Evolutionary conservation across 2,888 invertebrate genomes (phyloP).

Genomic region (Trypoxylon attenuatum): DNA sequence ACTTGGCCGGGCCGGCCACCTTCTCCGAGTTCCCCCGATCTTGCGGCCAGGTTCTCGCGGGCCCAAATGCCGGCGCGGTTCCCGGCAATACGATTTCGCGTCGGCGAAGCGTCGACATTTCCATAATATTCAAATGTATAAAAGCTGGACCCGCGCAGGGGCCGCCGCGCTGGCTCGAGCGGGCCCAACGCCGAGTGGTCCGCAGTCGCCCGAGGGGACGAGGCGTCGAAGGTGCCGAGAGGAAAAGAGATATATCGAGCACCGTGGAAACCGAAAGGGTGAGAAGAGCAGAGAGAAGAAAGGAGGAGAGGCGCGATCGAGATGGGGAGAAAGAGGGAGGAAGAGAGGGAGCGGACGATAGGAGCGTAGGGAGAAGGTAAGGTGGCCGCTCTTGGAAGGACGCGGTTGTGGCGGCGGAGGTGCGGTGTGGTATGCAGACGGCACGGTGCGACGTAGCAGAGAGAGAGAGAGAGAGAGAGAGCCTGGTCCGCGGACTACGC

Average conservation of each 20-base stretch:
- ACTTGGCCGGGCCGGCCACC: constrained; percentile 1
- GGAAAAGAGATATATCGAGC: background rate
- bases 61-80: constrained; percentile 5
- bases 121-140: constrained; percentile 73
- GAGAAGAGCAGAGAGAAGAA: background rate
- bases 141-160: constrained; percentile 47
- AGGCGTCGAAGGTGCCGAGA: constrained; percentile 4
- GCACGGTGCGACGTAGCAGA: constrained; percentile 15
- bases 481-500: background rate
- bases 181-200: constrained; percentile 37
- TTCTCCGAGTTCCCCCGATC: background rate
- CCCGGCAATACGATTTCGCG: constrained; percentile 41
- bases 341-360: constrained; percentile 4
- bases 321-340: background rate
- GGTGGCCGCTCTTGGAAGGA: constrained; percentile 28
- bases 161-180: constrained; percentile 27
- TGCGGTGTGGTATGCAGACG: constrained; percentile 39
- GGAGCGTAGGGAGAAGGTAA: constrained; percentile 12
- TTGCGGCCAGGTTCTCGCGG: constrained; percentile 16
- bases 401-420: constrained; percentile 26
- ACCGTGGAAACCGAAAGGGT: too few species aligned
- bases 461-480: too few species aligned
- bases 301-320: constrained; percentile 3
- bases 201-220: background rate
- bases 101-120: constrained; percentile 60